Evolutionary conservation across 2,113 vertebrate genomes (phyloP).

Genomic region (Cyanoramphus novaezelandiae): DNA sequence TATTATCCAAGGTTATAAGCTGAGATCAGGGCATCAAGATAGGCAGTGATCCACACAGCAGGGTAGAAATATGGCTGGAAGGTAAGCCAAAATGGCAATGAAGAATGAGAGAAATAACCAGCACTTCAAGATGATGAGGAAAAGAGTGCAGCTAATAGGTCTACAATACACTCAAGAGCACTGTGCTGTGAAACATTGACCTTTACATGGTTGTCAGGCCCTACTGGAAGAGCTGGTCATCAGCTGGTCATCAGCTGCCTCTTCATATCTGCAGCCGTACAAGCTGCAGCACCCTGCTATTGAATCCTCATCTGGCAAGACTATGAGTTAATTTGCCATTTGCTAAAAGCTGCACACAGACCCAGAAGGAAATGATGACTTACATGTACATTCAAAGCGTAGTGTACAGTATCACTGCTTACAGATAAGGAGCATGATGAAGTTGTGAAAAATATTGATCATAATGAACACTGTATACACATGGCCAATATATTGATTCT

Average conservation of each 20-base stretch:
- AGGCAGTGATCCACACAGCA: neutral
- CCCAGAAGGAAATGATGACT: neutral
- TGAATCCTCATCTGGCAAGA: neutral
- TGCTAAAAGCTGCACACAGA: neutral
- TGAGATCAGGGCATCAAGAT: neutral
- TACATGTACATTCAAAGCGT: accelerated
- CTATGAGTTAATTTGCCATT: neutral
- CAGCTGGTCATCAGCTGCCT: neutral
- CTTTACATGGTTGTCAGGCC: neutral
- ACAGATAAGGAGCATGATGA: neutral
- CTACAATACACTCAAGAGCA: neutral
- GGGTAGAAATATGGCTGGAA: neutral
- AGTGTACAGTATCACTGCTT: neutral
- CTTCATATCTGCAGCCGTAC: neutral
- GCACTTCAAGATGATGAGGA: neutral
- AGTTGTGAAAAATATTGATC: neutral
- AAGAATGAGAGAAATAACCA: neutral
- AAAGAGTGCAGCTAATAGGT: neutral
- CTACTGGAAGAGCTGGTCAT: neutral
- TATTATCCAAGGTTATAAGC: neutral
- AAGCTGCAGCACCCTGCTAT: neutral
- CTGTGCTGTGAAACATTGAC: neutral
- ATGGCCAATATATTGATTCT: neutral
- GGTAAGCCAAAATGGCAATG: neutral
- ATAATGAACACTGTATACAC: neutral